Evolutionary conservation across 2,113 vertebrate species (phyloP).

Genomic region (Brachypodius melanocephalos): DNA sequence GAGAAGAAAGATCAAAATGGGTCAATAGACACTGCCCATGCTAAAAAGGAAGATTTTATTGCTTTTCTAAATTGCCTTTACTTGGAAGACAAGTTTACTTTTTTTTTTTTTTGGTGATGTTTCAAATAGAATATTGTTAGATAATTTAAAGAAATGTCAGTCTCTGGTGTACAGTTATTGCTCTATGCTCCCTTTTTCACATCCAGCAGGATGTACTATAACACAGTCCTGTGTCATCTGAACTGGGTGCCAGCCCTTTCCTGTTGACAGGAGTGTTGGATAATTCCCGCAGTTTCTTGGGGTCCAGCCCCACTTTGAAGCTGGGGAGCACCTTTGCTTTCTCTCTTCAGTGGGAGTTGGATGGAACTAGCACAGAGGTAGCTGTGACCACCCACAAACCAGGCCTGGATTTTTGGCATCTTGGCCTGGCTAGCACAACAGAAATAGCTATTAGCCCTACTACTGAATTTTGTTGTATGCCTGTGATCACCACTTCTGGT

Average conservation of each 20-base stretch:
- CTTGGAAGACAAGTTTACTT: background rate
- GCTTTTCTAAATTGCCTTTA: background rate
- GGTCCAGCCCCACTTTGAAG: background rate
- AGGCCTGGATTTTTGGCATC: background rate
- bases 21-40: background rate
- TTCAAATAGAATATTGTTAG: background rate
- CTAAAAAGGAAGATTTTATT: background rate
- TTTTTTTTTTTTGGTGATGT: background rate
- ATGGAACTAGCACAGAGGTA: background rate
- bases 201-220: background rate
- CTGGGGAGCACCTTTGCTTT: background rate
- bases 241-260: background rate
- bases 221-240: background rate
- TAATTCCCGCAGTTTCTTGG: background rate
- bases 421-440: background rate
- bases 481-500: background rate
- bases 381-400: background rate
- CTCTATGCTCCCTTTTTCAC: background rate
- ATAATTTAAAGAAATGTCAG: background rate
- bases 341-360: background rate
- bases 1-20: background rate
- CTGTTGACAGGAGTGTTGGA: background rate
- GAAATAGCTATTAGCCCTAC: background rate
- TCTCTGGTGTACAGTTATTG: background rate
- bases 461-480: background rate